Conservation (phyloP, 2,888 invertebrate species). For the Euplagia quadripunctaria region DNA sequence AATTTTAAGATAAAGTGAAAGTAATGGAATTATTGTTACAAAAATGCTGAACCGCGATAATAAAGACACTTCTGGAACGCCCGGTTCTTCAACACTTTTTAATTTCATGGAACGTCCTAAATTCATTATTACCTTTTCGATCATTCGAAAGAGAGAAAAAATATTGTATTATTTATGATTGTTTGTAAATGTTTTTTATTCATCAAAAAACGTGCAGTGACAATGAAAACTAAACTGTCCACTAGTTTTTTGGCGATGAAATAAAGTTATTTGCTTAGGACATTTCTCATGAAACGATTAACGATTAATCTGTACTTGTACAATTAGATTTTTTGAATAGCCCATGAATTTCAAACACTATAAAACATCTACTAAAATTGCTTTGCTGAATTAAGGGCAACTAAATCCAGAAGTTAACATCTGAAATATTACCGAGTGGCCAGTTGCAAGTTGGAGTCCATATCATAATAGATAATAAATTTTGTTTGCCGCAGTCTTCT, state of each 20-base stretch:
- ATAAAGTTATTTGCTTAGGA: neutral
- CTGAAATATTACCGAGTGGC: slow-evolving; percentile 28
- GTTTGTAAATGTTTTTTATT: too few relatives aligned
- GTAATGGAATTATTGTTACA: neutral
- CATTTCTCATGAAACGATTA: neutral
- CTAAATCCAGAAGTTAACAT: slow-evolving; percentile 42
- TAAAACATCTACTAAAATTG: neutral
- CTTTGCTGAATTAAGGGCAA: slow-evolving; percentile 29
- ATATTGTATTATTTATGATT: too few relatives aligned
- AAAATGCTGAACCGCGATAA: too few relatives aligned
- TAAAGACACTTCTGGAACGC: too few relatives aligned
- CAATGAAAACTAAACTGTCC: too few relatives aligned
- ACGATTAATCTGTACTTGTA: neutral
- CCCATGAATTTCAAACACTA: neutral
- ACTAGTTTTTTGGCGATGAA: too few relatives aligned
- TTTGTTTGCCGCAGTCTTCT: slow-evolving; percentile 42
- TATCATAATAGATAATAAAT: slow-evolving; percentile 51
- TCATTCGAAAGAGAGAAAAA: too few relatives aligned
- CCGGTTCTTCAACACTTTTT: too few relatives aligned
- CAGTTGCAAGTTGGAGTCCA: slow-evolving; percentile 40
- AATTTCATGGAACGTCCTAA: too few relatives aligned
- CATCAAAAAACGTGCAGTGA: too few relatives aligned
- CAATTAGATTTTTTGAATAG: neutral
- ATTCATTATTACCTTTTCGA: too few relatives aligned
- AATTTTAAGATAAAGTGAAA: neutral